A percentile compares a stretch with the other conserved stretches of the same genome.
Evolutionary conservation across 2,113 vertebrate species (phyloP).

Genomic region (Cebus imitator): DNA sequence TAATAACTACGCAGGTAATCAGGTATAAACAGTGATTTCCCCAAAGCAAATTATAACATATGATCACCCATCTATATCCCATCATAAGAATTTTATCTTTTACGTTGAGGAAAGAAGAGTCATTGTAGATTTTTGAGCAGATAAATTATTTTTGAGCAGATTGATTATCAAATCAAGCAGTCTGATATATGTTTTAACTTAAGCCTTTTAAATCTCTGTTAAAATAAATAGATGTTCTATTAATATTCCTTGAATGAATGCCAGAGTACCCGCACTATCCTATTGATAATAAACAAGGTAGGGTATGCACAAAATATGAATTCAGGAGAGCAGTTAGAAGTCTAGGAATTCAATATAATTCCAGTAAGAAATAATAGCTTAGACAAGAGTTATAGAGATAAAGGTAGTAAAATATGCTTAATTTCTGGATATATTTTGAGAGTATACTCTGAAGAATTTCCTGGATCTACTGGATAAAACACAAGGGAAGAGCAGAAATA

Average conservation of each 20-base stretch:
- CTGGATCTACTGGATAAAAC: neutral
- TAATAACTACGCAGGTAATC: neutral
- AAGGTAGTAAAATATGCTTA: neutral
- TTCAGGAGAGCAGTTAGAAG: too few relatives aligned
- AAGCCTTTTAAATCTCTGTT: neutral
- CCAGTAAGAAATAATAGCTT: neutral
- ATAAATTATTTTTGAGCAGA: neutral
- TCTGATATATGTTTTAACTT: neutral
- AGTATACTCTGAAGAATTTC: neutral
- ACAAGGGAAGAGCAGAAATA: neutral
- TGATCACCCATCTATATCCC: neutral
- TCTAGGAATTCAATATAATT: neutral
- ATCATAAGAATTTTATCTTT: neutral
- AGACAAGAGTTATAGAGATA: neutral
- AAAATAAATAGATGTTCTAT: neutral
- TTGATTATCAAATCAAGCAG: too few relatives aligned
- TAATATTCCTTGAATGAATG: neutral
- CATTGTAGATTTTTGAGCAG: neutral
- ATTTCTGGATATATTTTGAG: neutral
- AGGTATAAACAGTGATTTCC: neutral
- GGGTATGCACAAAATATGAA: neutral
- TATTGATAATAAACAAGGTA: neutral
- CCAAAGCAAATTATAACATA: too few relatives aligned
- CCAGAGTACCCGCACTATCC: too few relatives aligned
- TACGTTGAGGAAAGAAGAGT: too few relatives aligned